These are phyloP conservation scores for Microcebus griseorufus DNA, from an alignment of 2,113 vertebrate genomes.

Conservation along the genomic window DNA sequence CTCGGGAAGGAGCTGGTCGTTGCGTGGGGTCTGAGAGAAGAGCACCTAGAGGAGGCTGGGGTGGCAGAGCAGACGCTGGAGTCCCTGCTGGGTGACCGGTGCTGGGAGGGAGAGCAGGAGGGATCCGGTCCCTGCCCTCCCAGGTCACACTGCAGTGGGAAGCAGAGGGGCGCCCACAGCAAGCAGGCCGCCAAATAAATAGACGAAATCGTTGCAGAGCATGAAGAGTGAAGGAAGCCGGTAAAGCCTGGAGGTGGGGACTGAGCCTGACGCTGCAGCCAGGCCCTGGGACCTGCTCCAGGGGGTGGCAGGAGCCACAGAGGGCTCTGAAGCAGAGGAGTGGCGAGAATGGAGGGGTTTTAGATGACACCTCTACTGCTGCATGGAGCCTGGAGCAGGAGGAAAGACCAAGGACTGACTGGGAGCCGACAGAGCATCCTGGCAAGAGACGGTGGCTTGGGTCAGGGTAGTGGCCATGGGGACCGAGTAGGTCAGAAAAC, in stretches of 20 bases:
- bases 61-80: background rate
- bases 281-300: background rate
- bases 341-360: fast-evolving
- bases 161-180: background rate
- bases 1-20: background rate
- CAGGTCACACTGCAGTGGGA: background rate
- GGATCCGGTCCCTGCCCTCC: background rate
- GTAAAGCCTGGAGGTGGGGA: fast-evolving
- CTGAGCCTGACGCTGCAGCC: background rate
- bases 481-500: no score
- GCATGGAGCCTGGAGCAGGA: background rate
- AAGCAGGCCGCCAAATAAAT: background rate
- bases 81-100: background rate
- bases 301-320: fast-evolving
- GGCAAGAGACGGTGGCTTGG: background rate
- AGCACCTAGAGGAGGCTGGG: background rate
- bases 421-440: fast-evolving
- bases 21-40: background rate
- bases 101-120: background rate
- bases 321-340: background rate
- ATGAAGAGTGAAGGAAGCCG: background rate
- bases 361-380: no score
- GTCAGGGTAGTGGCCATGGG: background rate
- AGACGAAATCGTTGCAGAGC: no score
- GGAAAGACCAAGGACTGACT: background rate